Evolutionary conservation across 2,113 vertebrate genomes (phyloP), one percentile per base, ranked within the genome.

Genomic region (Albula goreensis): DNA sequence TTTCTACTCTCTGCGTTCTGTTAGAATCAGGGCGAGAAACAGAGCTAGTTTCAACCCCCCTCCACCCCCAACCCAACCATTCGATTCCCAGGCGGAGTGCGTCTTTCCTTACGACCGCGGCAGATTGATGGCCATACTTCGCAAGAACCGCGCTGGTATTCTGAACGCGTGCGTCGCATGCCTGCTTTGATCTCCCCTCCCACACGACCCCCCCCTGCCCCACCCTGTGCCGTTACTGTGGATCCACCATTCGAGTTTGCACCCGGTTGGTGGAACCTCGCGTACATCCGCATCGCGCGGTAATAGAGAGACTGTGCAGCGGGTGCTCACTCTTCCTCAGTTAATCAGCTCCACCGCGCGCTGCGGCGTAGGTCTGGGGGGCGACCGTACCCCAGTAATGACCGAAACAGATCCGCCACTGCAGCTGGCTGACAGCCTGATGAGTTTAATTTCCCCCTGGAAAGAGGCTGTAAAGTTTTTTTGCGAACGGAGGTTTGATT

Each of bases 71-170:
- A 22, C 78, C 31, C 48, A 83, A 84, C 82, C 80, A 0, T 83
- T 70, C 85, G 31, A 1, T 41, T 41, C 31, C 31, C 31, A 41
- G 31, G 31, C 31, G 31, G 31, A 41, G 31, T 1, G 31, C 31
- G 31, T 41, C 31, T 41, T 41, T 79, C 87, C 87, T 80, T 63
- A 53, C 52, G 77, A 17, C n/a, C 66, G 22, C 80, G 22, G 31
- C 82, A 88, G 92, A 93, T 88, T 93, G 87, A 92, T 90, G 88
- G 88, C 82, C 12, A 11, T 2, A 19, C 56, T 83, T 77, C 82
- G 63, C 8, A 25, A 63, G 86, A 88, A 89, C 88, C 89, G 51
- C 88, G 81, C 70, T 57, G 87, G 80, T 86, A 77, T 90, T 90
- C 87, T 87, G 81, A 87, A 86, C 88, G 88, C 79, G 49, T 53